Evolutionary conservation across 1,140 invertebrate genomes (phyloP).

Genomic region (Zeugodacus cucurbitae): DNA sequence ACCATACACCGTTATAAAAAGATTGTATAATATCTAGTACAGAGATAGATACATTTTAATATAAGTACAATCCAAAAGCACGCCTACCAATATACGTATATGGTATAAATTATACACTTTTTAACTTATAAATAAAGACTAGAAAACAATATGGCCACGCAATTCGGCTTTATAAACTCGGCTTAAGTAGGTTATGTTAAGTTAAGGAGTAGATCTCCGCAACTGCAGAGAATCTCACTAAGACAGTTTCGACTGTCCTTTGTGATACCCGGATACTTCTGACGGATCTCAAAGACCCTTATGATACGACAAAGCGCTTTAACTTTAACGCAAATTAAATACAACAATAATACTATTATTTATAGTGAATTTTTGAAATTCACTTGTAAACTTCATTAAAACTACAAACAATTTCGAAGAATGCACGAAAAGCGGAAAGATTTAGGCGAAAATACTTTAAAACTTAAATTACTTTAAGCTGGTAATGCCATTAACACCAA

Average conservation of each 20-base stretch:
- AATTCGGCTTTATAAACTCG: background rate
- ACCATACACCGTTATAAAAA: background rate
- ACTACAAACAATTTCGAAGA: too few species aligned
- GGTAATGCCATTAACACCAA: background rate
- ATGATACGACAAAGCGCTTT: too few species aligned
- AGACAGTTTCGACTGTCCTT: too few species aligned
- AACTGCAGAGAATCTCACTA: too few species aligned
- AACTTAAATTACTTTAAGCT: too few species aligned
- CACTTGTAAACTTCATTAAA: background rate
- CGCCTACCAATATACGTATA: background rate
- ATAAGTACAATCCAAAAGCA: background rate
- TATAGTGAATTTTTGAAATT: background rate
- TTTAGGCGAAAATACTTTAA: too few species aligned
- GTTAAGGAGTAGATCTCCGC: too few species aligned
- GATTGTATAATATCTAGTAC: too few species aligned
- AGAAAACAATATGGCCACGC: slow-evolving; percentile 7
- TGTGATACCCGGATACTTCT: too few species aligned
- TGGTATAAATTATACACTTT: background rate
- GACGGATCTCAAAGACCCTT: too few species aligned
- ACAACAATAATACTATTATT: background rate
- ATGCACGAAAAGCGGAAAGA: too few species aligned
- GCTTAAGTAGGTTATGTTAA: background rate
- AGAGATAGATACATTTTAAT: background rate
- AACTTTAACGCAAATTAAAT: background rate
- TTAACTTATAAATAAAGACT: background rate